Evolutionary conservation across 2,888 invertebrate genomes (phyloP).

Genomic region (Sphaeridia pumilis): DNA sequence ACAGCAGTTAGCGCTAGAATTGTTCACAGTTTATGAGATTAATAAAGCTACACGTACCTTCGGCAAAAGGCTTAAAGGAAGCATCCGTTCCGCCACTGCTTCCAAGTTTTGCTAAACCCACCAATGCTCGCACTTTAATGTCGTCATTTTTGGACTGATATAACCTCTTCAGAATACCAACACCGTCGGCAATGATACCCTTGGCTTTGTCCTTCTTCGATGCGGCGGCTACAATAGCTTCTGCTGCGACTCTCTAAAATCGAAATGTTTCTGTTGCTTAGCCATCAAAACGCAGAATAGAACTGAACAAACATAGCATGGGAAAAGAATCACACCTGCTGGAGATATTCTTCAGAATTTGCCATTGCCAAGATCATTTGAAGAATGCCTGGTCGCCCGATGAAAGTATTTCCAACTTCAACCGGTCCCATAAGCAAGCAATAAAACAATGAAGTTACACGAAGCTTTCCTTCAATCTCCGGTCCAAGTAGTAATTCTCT

Average conservation of each 20-base stretch:
- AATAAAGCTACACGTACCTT: constrained; percentile 45
- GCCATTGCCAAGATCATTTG: constrained; percentile 98
- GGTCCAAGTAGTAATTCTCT: constrained; percentile 67
- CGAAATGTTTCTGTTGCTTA: too few species aligned
- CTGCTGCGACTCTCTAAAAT: constrained; percentile 78
- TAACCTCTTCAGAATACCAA: constrained; percentile 82
- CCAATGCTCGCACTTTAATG: constrained; percentile 75
- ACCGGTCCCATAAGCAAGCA: constrained; percentile 79
- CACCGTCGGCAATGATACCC: constrained; percentile 75
- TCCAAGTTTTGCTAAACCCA: constrained; percentile 91
- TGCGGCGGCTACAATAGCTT: constrained; percentile 90
- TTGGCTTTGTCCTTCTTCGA: constrained; percentile 95
- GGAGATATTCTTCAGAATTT: constrained; percentile 73
- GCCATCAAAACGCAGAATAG: background rate
- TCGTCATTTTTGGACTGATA: constrained; percentile 82
- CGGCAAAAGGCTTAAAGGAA: constrained; percentile 85
- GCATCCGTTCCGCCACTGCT: constrained; percentile 91
- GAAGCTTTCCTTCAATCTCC: constrained; percentile 73
- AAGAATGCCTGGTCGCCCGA: constrained; percentile 61
- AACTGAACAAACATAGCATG: too few species aligned
- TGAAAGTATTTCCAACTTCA: constrained; percentile 77
- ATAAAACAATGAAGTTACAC: constrained; percentile 77
- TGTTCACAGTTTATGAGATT: background rate
- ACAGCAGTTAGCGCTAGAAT: background rate
- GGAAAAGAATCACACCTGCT: constrained; percentile 44